Base-by-base conservation (phyloP, 2,113 vertebrate species). In the Alces alces region DNA sequence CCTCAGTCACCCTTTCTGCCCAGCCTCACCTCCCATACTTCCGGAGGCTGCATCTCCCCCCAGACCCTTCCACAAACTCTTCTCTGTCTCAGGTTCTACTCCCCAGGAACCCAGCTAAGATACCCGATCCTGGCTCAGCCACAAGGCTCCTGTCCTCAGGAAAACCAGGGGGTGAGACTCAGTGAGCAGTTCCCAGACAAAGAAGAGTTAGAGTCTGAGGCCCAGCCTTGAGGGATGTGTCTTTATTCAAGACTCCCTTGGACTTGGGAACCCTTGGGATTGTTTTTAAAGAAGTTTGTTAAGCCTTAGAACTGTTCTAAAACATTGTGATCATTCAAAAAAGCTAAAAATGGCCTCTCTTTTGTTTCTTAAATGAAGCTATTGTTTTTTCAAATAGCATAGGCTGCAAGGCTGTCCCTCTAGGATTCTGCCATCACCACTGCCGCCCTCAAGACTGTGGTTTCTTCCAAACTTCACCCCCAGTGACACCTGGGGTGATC, bases 311-410 rank as follows among this genome's bases (percentile, higher is more conserved):
- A 76, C 70, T 76, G 39, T 76, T 76, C 6, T 76, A 43, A 87
- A 87, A 1, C 83, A 80, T 70, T 80, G 60, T 21, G 54, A 47
- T 55, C 21, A 15, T 82, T 86, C 64, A n/a, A 16, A 89, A 96
- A 76, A 89, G 79, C 79, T 89, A 86, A 94, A 90, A 96, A 73
- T 86, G 78, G 54, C 45, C 30, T 43, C 45, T 27, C 78, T 86
- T 91, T 91, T 95, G 55, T 79, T 93, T 80, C 87, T 92, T 78
- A 70, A 95, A 92, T 89, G 39, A 25, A 91, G 43, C 58, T 94
- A 55, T 92, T 94, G 52, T 89, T 96, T 89, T 96, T 86, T 43
- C 54, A 91, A 92, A 85, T 30, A 7, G 23, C 27, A 13, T 27
- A 36, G 79, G 1, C 52, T 61, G 66, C 47, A 54, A 36, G 14